Percentiles rank a stretch among this genome's conserved stretches.
phyloP scores from a whole-genome alignment of 1,140 invertebrate species.

The Eufriesea mexicana region DNA sequence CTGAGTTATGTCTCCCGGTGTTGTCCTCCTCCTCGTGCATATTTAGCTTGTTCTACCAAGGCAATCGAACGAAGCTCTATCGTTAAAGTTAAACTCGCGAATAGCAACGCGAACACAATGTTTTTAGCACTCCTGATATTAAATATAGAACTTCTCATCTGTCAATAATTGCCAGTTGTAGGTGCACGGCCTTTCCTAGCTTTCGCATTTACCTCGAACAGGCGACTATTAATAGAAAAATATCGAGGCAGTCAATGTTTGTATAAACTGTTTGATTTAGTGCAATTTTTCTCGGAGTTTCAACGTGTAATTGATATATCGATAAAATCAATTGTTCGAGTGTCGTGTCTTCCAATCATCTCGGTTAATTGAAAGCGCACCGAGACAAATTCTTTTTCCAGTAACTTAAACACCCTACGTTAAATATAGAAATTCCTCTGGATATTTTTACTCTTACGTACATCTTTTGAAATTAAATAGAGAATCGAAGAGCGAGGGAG shows the following conservation, averaged over 20 bases:
- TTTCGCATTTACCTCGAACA: too few relatives aligned
- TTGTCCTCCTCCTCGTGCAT: neutral
- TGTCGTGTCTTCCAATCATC: neutral
- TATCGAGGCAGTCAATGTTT: neutral
- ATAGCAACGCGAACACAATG: neutral
- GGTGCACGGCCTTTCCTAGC: too few relatives aligned
- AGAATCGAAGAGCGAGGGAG: too few relatives aligned
- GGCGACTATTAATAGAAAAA: neutral
- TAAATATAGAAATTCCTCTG: too few relatives aligned
- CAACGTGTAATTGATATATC: neutral
- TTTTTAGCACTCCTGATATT: neutral
- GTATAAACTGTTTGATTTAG: too few relatives aligned
- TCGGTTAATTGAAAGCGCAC: neutral
- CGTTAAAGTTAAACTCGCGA: neutral
- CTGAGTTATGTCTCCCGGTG: too few relatives aligned
- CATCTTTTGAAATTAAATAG: too few relatives aligned
- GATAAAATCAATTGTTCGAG: neutral
- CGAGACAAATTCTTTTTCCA: neutral
- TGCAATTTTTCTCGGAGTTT: neutral
- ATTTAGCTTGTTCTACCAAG: neutral
- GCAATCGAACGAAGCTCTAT: neutral
- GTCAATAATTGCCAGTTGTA: too few relatives aligned
- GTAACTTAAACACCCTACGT: too few relatives aligned
- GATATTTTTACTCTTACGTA: too few relatives aligned
- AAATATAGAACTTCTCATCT: too few relatives aligned